Evolutionary conservation across 2,797 vertebrate genomes (phyloP).

Genomic region (Chaunax sp.): DNA sequence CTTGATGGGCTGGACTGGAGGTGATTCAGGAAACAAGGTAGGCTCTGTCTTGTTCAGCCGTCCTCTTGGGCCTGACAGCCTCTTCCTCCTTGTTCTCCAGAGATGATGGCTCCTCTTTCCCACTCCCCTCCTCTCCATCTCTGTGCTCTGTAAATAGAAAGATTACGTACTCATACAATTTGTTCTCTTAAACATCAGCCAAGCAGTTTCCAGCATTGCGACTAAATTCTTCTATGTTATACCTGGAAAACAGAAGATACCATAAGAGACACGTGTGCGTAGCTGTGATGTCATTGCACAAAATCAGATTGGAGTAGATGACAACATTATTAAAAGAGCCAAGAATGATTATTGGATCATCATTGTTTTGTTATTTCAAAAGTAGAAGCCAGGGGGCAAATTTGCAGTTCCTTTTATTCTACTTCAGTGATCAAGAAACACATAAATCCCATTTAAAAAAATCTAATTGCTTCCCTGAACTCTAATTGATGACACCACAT

Average conservation of each 20-base stretch:
- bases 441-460: neutral
- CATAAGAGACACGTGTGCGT: neutral
- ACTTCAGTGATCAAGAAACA: neutral
- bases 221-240: neutral
- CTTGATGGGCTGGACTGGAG: conserved; percentile 71
- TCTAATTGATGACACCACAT: conserved; percentile 2
- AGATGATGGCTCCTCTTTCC: neutral
- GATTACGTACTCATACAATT: conserved; percentile 18
- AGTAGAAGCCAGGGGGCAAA: neutral
- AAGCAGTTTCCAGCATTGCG: neutral
- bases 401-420: neutral
- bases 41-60: conserved; percentile 33
- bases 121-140: neutral
- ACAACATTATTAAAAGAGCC: neutral
- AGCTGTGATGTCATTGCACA: neutral
- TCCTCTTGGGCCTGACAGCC: conserved; percentile 53
- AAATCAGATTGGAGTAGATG: neutral
- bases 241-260: neutral
- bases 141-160: conserved; percentile 41
- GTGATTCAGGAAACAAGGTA: conserved; percentile 59
- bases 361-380: neutral
- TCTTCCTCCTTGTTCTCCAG: conserved; percentile 32
- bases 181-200: conserved; percentile 23
- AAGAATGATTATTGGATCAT: neutral
- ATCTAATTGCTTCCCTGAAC: neutral